Percentiles rank a stretch among this genome's conserved stretches.
Evolutionary conservation across 2,888 invertebrate genomes (phyloP).

Genomic region (Lysandra coridon): DNA sequence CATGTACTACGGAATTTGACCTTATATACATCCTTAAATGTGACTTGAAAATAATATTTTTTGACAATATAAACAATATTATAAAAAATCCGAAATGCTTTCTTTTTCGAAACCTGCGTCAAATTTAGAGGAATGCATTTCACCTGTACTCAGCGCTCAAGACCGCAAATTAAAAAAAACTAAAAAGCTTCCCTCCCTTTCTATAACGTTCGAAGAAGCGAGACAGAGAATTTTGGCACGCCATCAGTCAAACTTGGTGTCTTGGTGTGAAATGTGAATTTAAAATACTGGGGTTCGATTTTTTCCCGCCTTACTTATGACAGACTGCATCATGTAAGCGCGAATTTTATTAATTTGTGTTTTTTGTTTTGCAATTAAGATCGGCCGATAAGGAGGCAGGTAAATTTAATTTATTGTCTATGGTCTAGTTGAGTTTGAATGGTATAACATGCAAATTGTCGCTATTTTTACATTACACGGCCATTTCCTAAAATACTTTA

Average conservation of each 20-base stretch:
- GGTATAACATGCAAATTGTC: background rate
- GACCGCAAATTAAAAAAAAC: conserved; percentile 37
- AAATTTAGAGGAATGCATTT: conserved; percentile 37
- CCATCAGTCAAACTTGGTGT: conserved; percentile 54
- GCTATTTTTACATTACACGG: background rate
- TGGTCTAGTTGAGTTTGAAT: background rate
- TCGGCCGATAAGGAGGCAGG: background rate
- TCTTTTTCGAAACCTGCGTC: background rate
- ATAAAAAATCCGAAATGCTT: background rate
- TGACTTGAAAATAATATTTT: too few species aligned
- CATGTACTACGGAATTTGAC: too few species aligned
- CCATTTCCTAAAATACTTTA: background rate
- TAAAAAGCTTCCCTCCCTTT: conserved; percentile 34
- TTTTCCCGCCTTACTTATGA: conserved; percentile 33
- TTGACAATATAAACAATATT: background rate
- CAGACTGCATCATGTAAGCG: background rate
- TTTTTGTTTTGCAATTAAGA: conserved; percentile 22
- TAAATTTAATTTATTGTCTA: background rate
- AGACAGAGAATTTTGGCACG: conserved; percentile 40
- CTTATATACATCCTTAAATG: too few species aligned
- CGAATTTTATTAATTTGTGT: background rate
- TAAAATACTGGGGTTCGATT: conserved; percentile 34
- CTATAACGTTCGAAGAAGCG: conserved; percentile 28
- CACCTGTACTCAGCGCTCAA: conserved; percentile 43
- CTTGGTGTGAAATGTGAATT: conserved; percentile 42